phyloP scores from a whole-genome alignment of 2,797 vertebrate species.

The Eulemur rubriventer region DNA sequence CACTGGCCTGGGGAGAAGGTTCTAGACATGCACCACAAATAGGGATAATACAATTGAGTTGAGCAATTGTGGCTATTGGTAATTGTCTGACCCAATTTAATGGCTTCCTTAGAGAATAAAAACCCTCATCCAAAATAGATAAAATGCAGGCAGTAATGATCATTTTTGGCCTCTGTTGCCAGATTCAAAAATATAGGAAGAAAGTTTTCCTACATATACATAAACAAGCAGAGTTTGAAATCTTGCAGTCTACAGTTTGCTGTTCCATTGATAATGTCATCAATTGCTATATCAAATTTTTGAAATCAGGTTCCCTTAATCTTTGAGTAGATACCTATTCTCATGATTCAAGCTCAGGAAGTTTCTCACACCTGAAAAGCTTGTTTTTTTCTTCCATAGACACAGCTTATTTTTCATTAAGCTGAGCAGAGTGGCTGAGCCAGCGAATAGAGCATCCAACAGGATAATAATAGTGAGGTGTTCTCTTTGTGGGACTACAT shows the following conservation, averaged over 20 bases:
- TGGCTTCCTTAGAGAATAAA: not conserved
- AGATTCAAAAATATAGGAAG: constrained; percentile 13
- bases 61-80: not conserved
- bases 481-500: constrained; percentile 72
- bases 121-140: not conserved
- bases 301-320: not conserved
- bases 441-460: constrained; percentile 51
- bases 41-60: not conserved
- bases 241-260: not conserved
- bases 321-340: not conserved
- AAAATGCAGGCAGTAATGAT: not conserved
- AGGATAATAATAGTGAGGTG: constrained; percentile 55
- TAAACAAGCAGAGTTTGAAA: constrained; percentile 13
- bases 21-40: not conserved
- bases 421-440: not conserved
- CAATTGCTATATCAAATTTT: not conserved
- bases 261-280: constrained; percentile 29
- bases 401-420: constrained; percentile 62
- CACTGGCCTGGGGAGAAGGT: not conserved
- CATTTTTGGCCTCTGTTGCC: not conserved
- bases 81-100: not conserved
- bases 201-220: not conserved
- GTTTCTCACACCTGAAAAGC: constrained; percentile 3
- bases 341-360: constrained; percentile 22
- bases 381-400: constrained; percentile 35